Evolutionary conservation across 2,113 vertebrate species (phyloP), one percentile per base, ranked within the genome.

Genomic region (Coregonus clupeaformis): DNA sequence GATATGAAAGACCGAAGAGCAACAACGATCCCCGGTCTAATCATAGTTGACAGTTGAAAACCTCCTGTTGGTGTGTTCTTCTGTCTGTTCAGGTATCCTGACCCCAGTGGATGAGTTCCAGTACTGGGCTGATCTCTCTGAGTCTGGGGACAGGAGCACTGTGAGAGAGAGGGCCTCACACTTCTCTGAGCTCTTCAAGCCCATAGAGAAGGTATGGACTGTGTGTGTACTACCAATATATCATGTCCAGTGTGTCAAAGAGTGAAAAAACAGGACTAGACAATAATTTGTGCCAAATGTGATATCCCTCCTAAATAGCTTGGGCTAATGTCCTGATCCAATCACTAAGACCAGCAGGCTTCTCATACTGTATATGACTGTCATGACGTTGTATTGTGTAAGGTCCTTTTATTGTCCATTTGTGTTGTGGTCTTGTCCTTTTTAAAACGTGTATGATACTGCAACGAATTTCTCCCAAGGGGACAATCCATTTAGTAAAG

Each of bases 91-190:
- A 99, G 98, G 95, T 83, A 95, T 98, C 85, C 88, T 98, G 78
- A 95, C 94, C 68, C 97, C 96, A 49, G 90, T 52, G 87, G 98
- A 99, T 94, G 97, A 99, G 84, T 97, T 99, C 90, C 94, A 96
- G 84, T 98, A 96, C 88, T 99, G 98, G 97, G 82, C 72, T 63
- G 95, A 98, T 69, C 89, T 96, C 77, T 89, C 92, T 82, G 91
- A 63, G 74, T 92, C 83, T 88, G 95, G 92, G 73, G 92, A 85
- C 90, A 96, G 94, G 81, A 92, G 87, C 65, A 94, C 77, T 59
- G 89, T 69, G 81, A 95, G 91, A 91, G 96, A 97, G 68, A 90
- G 96, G 85, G 96, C 96, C 5, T 65, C 77, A 62, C 86, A 95
- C 91, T 98, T 99, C 90, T 90, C 82, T 74, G 94, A 95, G 60